Base-by-base conservation (phyloP, 2,797 vertebrate genomes). In the Botia almorhae region DNA sequence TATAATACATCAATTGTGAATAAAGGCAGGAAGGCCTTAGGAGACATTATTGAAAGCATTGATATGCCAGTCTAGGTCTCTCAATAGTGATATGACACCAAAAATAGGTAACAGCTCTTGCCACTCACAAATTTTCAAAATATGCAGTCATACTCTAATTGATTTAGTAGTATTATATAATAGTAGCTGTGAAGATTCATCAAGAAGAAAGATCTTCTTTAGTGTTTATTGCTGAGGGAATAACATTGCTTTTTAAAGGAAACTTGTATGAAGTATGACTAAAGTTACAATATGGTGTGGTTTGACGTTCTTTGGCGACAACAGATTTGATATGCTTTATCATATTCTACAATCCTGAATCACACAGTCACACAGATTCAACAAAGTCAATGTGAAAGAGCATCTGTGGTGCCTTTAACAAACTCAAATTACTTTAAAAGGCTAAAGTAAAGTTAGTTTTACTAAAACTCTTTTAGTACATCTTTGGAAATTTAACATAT, bases 231-330 rank as follows among this genome's bases (percentile, higher is more conserved):
- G 51, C 51, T 53, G 16, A 53, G 51, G 51, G 51, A 5, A 53
- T n/a, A 68, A 29, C 21, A 50, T 56, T 56, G 3, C 43, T 11
- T 26, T 67, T 76, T 51, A 0, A 51, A 16, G 14, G 48, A 51
- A 51, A 53, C 50, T 53, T 17, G 23, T 26, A 26, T 53, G 17
- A 21, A 68, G 17, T 43, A 29, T 13, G 19, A 12, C 33, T 67
- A 4, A 2, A 43, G 23, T 26, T 23, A 4, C 0, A 16, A 39
- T 46, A 46, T 46, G 43, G 4, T 13, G 21, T n/a, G 5, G 43
- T 26, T 14, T 26, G 23, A 68, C 33, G 56, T 68, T 76, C 74
- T 56, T 33, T 43, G 56, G 43, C 63, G 61, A 67, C 14, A 2
- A 13, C n/a, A 10, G 33, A 46, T 74, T 64, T 12, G 63, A 43